These are phyloP conservation scores for Poeciliopsis turneri DNA, from an alignment of 2,797 vertebrate species.

Conservation along the genomic window DNA sequence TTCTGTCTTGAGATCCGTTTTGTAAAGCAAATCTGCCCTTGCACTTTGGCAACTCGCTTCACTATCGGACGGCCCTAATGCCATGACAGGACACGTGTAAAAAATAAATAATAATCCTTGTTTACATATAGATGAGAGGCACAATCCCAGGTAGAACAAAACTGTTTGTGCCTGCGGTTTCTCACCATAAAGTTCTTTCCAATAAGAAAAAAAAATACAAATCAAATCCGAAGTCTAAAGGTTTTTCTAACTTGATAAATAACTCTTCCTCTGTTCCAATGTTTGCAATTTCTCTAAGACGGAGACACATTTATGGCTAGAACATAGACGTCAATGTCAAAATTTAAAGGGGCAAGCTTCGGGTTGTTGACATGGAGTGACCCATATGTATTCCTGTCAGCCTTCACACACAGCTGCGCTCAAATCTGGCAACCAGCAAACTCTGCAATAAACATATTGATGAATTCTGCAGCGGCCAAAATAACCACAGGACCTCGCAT, in stretches of 20 bases:
- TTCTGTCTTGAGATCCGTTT: neutral
- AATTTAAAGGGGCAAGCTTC: neutral
- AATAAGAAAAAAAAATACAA: neutral
- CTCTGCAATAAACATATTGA: conserved; percentile 11
- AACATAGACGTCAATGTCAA: neutral
- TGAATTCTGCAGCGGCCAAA: neutral
- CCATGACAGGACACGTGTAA: neutral
- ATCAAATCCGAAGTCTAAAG: neutral
- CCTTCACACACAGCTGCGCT: neutral
- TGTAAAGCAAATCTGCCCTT: neutral
- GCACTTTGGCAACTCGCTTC: neutral
- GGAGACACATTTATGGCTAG: neutral
- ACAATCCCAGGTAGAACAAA: neutral
- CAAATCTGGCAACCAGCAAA: neutral
- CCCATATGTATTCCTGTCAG: neutral
- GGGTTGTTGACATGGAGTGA: neutral
- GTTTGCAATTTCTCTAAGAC: neutral
- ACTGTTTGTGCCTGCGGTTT: neutral
- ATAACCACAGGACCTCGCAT: neutral
- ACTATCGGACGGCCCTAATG: neutral
- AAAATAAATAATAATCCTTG: neutral
- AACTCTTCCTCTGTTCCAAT: neutral
- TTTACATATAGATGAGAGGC: neutral
- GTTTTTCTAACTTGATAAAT: conserved; percentile 4
- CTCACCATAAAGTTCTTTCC: neutral